Evolutionary conservation across 2,888 invertebrate genomes (phyloP), one percentile per base, ranked within the genome.

Genomic region (Dermolepida albohirtum): DNA sequence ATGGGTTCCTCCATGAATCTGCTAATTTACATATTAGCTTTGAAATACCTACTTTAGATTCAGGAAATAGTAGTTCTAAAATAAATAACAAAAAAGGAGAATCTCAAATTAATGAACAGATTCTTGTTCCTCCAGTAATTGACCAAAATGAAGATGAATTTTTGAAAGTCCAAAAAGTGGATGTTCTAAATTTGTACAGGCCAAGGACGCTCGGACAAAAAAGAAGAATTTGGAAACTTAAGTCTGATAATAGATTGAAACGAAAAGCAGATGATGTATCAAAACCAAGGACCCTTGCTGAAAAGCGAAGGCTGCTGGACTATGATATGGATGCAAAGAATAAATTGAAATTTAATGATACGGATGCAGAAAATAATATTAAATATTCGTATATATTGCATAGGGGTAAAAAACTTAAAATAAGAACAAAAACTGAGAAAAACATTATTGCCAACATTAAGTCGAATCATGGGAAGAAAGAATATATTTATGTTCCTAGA

Each of bases 271-370:
- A 57, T 10, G 80, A 79, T 12, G 70, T 80, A 10, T 78, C 80
- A 17, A 84, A 85, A 67, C 80, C 86, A 1, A 84, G 87, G 70
- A 87, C 87, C 0, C 82, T 87, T 1, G 87, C 87, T 0, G 86
- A 87, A 73, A 69, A 69, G 54, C 27, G 69, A 6, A 64, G 62
- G 47, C 44, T 67, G 34, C 27, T 67, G 39, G 70, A 66, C 51
- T 41, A 41, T 7, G 51, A 41, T 5, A 34, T 47, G 47, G 52
- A 44, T 11, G 14, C 27, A 39, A 43, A 51, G 47, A 22, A 34
- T 47, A 62, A 51, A 54, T 43, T 27, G n/a, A 62, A 52, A 14
- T 17, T 17, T n/a, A 40, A 5, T 34, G 43, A 22, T 1, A 39
- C 22, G 10, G 29, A 29, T 34, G 47, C 27, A n/a, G 34, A 43